Percentiles rank a stretch among this genome's conserved stretches.
Conservation (phyloP, 1,140 invertebrate species). For the Oryzaephilus surinamensis region DNA sequence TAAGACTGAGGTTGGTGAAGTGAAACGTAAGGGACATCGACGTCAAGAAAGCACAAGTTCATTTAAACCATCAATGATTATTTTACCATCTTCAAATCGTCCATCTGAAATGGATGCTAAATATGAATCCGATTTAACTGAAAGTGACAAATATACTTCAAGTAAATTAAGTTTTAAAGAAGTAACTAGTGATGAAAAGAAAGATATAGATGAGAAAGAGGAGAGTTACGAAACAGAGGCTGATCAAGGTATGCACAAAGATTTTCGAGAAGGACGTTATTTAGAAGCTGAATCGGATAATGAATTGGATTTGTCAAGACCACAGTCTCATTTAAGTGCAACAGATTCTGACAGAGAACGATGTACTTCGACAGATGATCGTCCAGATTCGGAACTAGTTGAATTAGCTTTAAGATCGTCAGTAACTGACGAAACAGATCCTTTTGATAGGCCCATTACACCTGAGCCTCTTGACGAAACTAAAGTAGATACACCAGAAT, state of each 20-base stretch:
- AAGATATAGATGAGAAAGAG: slow-evolving; percentile 37
- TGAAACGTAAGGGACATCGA: slow-evolving; percentile 42
- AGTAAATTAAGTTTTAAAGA: slow-evolving; percentile 37
- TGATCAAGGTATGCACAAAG: slow-evolving; percentile 35
- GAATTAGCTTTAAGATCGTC: slow-evolving; percentile 34
- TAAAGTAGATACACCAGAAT: slow-evolving; percentile 34
- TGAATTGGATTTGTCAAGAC: slow-evolving; percentile 24
- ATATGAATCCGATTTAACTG: slow-evolving; percentile 24
- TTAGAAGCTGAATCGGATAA: slow-evolving; percentile 23
- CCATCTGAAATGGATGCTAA: slow-evolving; percentile 15
- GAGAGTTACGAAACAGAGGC: slow-evolving; percentile 35
- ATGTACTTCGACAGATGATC: slow-evolving; percentile 33
- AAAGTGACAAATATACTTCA: slow-evolving; percentile 34
- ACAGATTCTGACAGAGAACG: slow-evolving; percentile 35
- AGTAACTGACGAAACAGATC: slow-evolving; percentile 31
- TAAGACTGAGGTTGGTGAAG: slow-evolving; percentile 43
- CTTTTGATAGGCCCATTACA: slow-evolving; percentile 40
- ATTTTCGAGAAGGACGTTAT: slow-evolving; percentile 28
- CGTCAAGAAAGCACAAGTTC: slow-evolving; percentile 43
- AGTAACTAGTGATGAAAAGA: slow-evolving; percentile 34
- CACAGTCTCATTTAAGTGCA: slow-evolving; percentile 34
- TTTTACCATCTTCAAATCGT: neutral
- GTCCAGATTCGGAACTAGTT: slow-evolving; percentile 36
- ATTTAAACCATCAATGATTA: slow-evolving; percentile 31
- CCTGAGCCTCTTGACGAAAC: slow-evolving; percentile 38